Evolutionary conservation across 2,888 invertebrate genomes (phyloP).

Genomic region (Dicycla oo): DNA sequence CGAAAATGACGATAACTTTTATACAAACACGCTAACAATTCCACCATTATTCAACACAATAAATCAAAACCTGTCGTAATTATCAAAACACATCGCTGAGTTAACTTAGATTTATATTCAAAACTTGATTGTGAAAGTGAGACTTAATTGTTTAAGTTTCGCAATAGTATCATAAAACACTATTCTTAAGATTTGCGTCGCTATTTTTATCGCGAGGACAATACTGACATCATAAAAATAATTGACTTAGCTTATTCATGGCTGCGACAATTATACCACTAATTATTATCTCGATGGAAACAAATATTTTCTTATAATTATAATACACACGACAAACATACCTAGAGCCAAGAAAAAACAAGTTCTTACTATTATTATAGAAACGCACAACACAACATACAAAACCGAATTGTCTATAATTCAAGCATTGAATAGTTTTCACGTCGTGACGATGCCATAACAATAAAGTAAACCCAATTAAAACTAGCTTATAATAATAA

Average conservation of each 20-base stretch:
- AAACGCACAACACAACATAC: constrained; percentile 43
- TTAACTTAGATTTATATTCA: constrained; percentile 40
- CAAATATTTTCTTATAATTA: constrained; percentile 60
- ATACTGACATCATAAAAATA: constrained; percentile 66
- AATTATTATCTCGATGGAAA: constrained; percentile 67
- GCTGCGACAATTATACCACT: constrained; percentile 60
- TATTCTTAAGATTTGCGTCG: constrained; percentile 37
- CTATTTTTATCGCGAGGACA: constrained; percentile 57
- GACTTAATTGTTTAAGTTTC: constrained; percentile 51
- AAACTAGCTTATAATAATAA: constrained; percentile 67
- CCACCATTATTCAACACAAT: constrained; percentile 22
- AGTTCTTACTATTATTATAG: constrained; percentile 41
- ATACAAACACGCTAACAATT: constrained; percentile 1
- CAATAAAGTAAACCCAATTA: constrained; percentile 67
- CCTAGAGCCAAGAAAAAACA: constrained; percentile 28
- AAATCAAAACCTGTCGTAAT: constrained; percentile 34
- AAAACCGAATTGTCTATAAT: constrained; percentile 40
- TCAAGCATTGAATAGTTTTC: constrained; percentile 32
- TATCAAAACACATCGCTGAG: constrained; percentile 48
- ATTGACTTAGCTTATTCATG: constrained; percentile 58
- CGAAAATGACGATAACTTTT: no score
- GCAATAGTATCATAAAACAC: constrained; percentile 50
- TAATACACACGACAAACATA: constrained; percentile 36
- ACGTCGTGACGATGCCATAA: constrained; percentile 60
- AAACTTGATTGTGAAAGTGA: constrained; percentile 57